Percentiles rank a stretch among this genome's conserved stretches.
Evolutionary conservation across 2,888 invertebrate genomes (phyloP).

Genomic region (Lymantria monacha): DNA sequence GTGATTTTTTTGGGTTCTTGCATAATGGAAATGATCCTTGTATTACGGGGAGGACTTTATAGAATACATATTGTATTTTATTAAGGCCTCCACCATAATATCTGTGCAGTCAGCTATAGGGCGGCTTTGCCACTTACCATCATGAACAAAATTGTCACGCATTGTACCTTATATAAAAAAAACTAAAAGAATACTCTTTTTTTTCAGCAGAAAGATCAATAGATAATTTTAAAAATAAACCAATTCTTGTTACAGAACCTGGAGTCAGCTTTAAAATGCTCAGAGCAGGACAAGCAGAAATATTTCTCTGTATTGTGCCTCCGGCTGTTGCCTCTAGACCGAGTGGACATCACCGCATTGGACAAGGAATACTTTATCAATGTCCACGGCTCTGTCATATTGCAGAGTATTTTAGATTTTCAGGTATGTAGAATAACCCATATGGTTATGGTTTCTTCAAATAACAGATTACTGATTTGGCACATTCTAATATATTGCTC

Average conservation of each 20-base stretch:
- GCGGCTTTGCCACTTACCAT: too few species aligned
- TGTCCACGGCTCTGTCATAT: slow-evolving; percentile 90
- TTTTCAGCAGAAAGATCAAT: too few species aligned
- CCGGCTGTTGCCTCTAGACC: slow-evolving; percentile 81
- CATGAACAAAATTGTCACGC: too few species aligned
- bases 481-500: too few species aligned
- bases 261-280: slow-evolving; percentile 85
- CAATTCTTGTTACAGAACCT: slow-evolving; percentile 69
- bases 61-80: too few species aligned
- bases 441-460: neutral
- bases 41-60: too few species aligned
- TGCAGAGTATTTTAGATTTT: slow-evolving; percentile 87
- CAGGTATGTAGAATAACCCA: slow-evolving; percentile 55
- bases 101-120: too few species aligned
- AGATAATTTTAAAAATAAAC: neutral
- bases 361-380: slow-evolving; percentile 81
- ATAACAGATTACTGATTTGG: neutral
- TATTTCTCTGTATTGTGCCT: slow-evolving; percentile 83
- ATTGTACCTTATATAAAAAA: too few species aligned
- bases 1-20: too few species aligned
- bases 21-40: too few species aligned
- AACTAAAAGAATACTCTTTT: too few species aligned
- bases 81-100: too few species aligned
- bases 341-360: slow-evolving; percentile 59
- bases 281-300: slow-evolving; percentile 83